phyloP scores from a whole-genome alignment of 2,888 invertebrate species.

The Lithophane leautieri region DNA sequence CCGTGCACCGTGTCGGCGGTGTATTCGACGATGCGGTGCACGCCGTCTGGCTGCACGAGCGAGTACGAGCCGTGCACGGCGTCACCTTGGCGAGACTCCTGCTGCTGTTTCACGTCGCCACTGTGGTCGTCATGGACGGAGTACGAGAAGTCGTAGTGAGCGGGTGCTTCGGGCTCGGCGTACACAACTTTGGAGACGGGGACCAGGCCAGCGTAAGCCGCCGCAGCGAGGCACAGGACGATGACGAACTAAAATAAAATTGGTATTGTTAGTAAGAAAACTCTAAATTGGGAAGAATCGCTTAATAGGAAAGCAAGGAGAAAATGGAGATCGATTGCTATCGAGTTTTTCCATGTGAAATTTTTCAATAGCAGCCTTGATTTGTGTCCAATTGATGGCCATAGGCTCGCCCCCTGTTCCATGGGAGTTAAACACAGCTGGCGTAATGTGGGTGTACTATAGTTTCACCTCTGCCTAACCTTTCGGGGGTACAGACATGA shows the following conservation, averaged over 20 bases:
- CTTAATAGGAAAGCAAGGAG: not conserved
- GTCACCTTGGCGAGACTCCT: conserved; percentile 85
- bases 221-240: conserved; percentile 78
- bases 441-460: not conserved
- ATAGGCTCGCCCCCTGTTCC: not conserved
- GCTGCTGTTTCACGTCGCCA: conserved; percentile 87
- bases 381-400: not conserved
- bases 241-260: conserved; percentile 74
- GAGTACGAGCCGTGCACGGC: conserved; percentile 87
- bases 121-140: conserved; percentile 85
- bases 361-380: not conserved
- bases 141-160: conserved; percentile 86
- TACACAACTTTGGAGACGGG: conserved; percentile 80
- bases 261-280: not conserved
- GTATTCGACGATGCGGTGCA: conserved; percentile 86
- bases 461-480: not conserved
- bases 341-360: not conserved
- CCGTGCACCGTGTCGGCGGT: conserved; percentile 84
- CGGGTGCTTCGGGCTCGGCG: conserved; percentile 81
- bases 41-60: conserved; percentile 86
- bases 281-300: not conserved
- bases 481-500: not conserved
- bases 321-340: not conserved
- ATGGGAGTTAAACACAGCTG: not conserved
- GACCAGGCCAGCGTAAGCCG: conserved; percentile 74